Evolutionary conservation across 2,113 vertebrate genomes (phyloP), one percentile per base, ranked within the genome.

Genomic region (Mixornis gularis): DNA sequence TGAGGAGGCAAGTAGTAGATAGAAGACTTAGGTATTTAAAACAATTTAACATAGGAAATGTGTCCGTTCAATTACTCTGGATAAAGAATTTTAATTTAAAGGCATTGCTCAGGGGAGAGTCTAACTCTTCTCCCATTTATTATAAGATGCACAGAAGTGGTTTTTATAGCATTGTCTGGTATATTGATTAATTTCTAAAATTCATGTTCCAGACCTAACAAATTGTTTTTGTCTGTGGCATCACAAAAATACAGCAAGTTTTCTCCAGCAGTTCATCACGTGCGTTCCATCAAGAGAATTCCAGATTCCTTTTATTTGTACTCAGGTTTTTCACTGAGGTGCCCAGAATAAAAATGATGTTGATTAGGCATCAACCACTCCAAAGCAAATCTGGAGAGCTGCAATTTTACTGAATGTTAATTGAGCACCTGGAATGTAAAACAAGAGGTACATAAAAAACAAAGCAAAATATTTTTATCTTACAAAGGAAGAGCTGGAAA

Each of bases 131-230:
- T 69, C 24, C 29, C 69, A 56, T 90, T 90, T 77, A 43, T 72
- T 72, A 4, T 3, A 36, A 52, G 25, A 65, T 13, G 30, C 20
- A 90, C 17, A 53, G 43, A 77, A 53, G 38, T 34, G 38, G 1
- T 15, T 70, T 85, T 63, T 79, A 41, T 41, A 80, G 32, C 41
- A 81, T 24, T 70, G 65, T 66, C 38, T 90, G 22, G 11, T 20
- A 8, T 46, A 92, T 87, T 78, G 85, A 93, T 81, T 85, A 41
- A 66, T 81, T 94, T 79, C 64, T 74, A 59, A 87, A 93, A 92
- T 53, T 74, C 34, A 20, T 22, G 32, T 29, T 85, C 55, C 34
- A 74, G 29, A 53, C 51, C 65, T 59, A 74, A 93, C 13, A 90
- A 87, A 93, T 44, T 66, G 38, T 32, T 36, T 49, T 55, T 46